Base-by-base conservation (phyloP, 2,888 invertebrate genomes). In the Laspeyria flexula region DNA sequence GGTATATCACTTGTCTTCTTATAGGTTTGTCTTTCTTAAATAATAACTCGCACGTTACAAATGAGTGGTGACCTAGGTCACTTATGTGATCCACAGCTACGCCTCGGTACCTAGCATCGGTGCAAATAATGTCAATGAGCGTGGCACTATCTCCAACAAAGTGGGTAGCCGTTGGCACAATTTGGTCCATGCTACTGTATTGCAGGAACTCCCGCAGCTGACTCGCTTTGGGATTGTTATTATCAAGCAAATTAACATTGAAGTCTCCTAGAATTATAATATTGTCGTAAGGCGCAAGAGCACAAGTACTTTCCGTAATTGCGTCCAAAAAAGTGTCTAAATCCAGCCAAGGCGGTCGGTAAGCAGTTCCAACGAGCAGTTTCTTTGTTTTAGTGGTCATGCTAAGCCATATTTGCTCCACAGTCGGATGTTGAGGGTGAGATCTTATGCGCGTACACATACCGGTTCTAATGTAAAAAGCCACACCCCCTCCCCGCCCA, bases 1-100 rank as follows among this genome's bases (percentile, higher is more conserved):
- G 47, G 21, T 42, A 47, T 12, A 7, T 27, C 1, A 13, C 7
- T 1, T 7, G 3, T 15, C 6, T 18, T 9, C 7, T 1, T 1
- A 6, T 1, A 1, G 41, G n/a, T 35, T 47, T 40, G 7, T 29
- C 16, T n/a, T 41, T 40, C 11, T 47, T 47, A 9, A 41, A 1
- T 4, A 27, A 1, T 7, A 41, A 4, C 18, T 47, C 41, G 6
- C 34, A 27, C 7, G 41, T 41, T 1, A 47, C 12, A 3, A 47
- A 35, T 0, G 40, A 25, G 12, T 47, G 47, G 11, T 29, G 9
- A 4, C 21, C 18, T 0, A 48, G 21, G 9, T 41, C 41, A 6
- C 1, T 1, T 10, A 42, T 42, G 4, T 27, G 41, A 10, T 41
- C 30, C 7, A 47, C 37, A 3, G 4, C 10, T 0, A 37, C 23